phyloP scores from a whole-genome alignment of 2,797 vertebrate genomes.

The Hypotaenidia philippensis region DNA sequence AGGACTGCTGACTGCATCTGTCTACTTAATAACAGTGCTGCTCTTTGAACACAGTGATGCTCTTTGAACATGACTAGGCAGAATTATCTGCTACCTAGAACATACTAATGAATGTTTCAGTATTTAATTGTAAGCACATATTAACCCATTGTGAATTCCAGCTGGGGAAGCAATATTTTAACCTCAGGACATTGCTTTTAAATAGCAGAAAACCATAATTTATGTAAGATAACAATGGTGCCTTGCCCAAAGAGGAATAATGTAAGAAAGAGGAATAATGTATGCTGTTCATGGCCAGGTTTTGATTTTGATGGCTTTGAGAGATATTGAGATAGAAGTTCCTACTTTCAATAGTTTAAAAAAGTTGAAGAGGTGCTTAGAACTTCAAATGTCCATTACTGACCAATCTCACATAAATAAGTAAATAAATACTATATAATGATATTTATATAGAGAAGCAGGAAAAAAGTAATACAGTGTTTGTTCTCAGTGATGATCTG shows the following conservation, averaged over 20 bases:
- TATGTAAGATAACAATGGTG: not conserved
- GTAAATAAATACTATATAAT: not conserved
- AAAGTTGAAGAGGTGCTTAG: not conserved
- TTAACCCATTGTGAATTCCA: not conserved
- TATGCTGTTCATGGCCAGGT: not conserved
- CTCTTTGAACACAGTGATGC: not conserved
- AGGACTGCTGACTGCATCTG: not conserved
- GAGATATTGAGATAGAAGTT: not conserved
- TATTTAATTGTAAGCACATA: not conserved
- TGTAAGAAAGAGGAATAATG: not conserved
- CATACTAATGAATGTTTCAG: slow-evolving; percentile 19
- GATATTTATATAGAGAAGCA: not conserved
- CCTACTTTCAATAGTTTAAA: not conserved
- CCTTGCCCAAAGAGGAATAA: not conserved
- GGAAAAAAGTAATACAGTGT: not conserved
- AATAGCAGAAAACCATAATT: not conserved
- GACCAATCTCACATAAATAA: not conserved
- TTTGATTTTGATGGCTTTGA: not conserved
- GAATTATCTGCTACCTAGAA: slow-evolving; percentile 23
- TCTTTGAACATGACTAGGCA: slow-evolving; percentile 15
- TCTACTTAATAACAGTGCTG: not conserved
- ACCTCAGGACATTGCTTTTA: not conserved
- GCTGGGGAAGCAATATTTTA: not conserved
- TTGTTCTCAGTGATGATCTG: not conserved
- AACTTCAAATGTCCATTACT: not conserved